A percentile compares a stretch with the other conserved stretches of the same genome.
Conservation (phyloP, 2,888 invertebrate species). For the Caenorhabditis wallacei region DNA sequence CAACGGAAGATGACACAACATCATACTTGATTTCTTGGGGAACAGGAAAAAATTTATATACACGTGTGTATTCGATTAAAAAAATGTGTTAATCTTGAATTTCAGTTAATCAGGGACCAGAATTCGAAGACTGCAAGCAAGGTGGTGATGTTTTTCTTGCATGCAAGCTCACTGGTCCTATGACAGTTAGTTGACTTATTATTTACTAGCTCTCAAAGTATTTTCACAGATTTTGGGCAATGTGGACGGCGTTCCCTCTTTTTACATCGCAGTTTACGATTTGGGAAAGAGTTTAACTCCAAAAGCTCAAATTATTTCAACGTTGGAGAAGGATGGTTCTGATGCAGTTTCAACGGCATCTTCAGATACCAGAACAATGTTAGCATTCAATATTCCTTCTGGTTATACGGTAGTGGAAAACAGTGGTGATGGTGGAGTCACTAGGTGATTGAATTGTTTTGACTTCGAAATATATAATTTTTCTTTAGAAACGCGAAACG, state of each 20-base stretch:
- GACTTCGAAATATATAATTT: background rate
- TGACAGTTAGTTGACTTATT: background rate
- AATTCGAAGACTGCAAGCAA: background rate
- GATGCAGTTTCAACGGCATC: constrained; percentile 53
- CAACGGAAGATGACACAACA: background rate
- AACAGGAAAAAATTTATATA: background rate
- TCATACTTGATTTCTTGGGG: constrained; percentile 28
- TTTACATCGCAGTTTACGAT: constrained; percentile 33
- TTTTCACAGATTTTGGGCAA: constrained; percentile 14
- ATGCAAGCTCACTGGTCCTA: constrained; percentile 4
- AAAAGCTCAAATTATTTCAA: constrained; percentile 10
- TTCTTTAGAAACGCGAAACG: constrained; percentile 38
- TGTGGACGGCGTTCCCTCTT: background rate
- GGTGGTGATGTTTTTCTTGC: background rate
- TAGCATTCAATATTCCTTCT: constrained; percentile 19
- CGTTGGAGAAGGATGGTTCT: constrained; percentile 3
- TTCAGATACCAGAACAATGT: constrained; percentile 37
- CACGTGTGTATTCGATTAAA: background rate
- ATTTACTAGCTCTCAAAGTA: background rate
- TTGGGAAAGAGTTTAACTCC: constrained; percentile 22
- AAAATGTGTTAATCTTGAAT: background rate
- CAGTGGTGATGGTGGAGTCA: constrained; percentile 29
- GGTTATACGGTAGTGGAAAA: constrained; percentile 30
- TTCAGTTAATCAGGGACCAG: background rate
- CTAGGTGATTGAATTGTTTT: constrained; percentile 9